Evolutionary conservation across 2,888 invertebrate species (phyloP), one percentile per base, ranked within the genome.

Genomic region (Pheosia gnoma): DNA sequence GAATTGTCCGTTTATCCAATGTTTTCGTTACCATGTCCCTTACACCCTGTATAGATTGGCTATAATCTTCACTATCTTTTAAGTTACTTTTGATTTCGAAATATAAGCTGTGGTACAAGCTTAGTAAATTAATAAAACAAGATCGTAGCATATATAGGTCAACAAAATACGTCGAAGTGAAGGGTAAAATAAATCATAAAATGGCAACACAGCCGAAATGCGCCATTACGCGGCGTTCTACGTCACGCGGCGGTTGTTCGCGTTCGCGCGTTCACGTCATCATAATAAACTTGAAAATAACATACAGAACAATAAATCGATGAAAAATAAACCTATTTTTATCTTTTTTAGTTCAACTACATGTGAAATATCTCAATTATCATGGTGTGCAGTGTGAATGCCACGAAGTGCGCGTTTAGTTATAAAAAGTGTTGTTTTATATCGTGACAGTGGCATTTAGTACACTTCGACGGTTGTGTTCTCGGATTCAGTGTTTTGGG

Each of bases 151-250:
- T 25, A 25, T 25, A 25, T 25, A 25, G 25, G 25, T 52, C 36
- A 36, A 52, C 36, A 7, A 36, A 25, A 25, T 52, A 36, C 36
- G 10, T 55, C 39, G 6, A 8, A n/a, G 25, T 52, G 8, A 49
- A 43, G 11, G 59, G 65, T 49, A 61, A 61, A 58, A 58, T 59
- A 0, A 43, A 58, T 57, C 3, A 3, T n/a, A 25, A 36, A 13
- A 59, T 82, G 80, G 86, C 84, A 89, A 79, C 86, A 77, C 81
- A 59, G 54, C 9, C 62, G 43, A 79, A 84, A 85, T 90, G 87
- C 89, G 89, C 89, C 89, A 89, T 86, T 88, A 83, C 82, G 83
- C 85, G 82, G 70, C 75, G 72, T 68, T 65, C 74, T 75, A 81
- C 82, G 82, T 81, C 77, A 77, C 71, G 74, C 71, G 76, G 47